Base-by-base conservation (phyloP, 2,888 invertebrate species). In the Tortricodes alternella region DNA sequence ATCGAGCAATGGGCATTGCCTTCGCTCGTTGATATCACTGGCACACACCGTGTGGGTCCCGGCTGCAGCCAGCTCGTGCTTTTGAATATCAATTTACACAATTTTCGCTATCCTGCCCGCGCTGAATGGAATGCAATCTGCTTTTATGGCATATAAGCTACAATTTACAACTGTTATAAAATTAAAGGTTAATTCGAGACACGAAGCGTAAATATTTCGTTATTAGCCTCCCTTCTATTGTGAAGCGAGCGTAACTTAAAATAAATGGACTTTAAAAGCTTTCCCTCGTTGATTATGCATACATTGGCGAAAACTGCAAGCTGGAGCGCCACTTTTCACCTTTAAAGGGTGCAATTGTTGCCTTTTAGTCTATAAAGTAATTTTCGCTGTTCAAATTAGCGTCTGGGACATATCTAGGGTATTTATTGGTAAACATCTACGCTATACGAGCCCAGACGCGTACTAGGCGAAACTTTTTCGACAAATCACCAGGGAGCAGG, bases 401-500 rank as follows among this genome's bases (percentile, higher is more conserved):
- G 29, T 29, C 19, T 15, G 24, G 18, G 13, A 34, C 19, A 46
- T 48, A 55, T 43, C 32, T 19, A 19, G 48, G 24, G 48, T 49
- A 49, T 66, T 53, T 52, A 53, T 61, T 59, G 49, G 64, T 63
- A 68, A 68, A 69, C 67, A 71, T 63, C 61, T 72, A 70, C 59
- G 63, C 53, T 61, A 48, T 48, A n/a, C n/a, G 61, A 62, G 64
- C 61, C 63, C 57, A 61, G 59, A 55, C 62, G 62, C 53, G 51
- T 48, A 61, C 58, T 58, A 18, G 13, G 56, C 6, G 27, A 51
- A 81, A 82, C 68, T 80, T 83, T 68, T 59, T 63, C 60, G 69
- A 78, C 79, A 80, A 79, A 79, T 83, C 78, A 79, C 64, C 53
- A 49, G 58, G 61, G 66, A 67, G 55, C 58, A 23, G n/a, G 48